Conservation (phyloP, 2,888 invertebrate genomes). For the Altica lythri region DNA sequence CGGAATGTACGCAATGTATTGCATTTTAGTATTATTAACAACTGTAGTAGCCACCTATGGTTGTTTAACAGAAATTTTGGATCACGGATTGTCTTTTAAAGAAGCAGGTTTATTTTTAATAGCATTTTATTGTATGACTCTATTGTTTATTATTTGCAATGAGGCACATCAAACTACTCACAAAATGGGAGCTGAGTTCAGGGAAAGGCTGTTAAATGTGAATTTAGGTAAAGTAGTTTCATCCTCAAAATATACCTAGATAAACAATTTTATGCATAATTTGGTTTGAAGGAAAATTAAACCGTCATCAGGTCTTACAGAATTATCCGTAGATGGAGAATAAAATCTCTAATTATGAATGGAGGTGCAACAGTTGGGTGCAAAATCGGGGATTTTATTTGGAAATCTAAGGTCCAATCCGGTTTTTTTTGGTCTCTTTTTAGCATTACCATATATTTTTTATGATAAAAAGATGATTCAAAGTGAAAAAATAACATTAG, state of each 20-base stretch:
- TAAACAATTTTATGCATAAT: background rate
- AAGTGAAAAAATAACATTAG: too few relatives aligned
- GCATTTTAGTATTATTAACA: slow-evolving; percentile 73
- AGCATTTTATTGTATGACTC: slow-evolving; percentile 71
- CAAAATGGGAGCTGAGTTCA: slow-evolving; percentile 62
- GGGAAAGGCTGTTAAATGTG: slow-evolving; percentile 68
- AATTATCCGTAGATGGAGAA: too few relatives aligned
- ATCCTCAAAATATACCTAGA: background rate
- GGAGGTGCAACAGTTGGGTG: too few relatives aligned
- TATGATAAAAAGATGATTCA: too few relatives aligned
- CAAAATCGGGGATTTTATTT: too few relatives aligned
- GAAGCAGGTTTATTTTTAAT: slow-evolving; percentile 74
- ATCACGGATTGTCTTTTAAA: slow-evolving; percentile 72
- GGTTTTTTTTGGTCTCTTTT: too few relatives aligned
- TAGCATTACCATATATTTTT: too few relatives aligned
- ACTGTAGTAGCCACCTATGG: slow-evolving; percentile 76
- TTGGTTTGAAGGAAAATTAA: background rate
- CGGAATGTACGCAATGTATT: slow-evolving; percentile 78
- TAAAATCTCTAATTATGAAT: too few relatives aligned
- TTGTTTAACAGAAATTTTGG: slow-evolving; percentile 71
- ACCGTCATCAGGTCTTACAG: too few relatives aligned
- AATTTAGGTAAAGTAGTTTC: slow-evolving; percentile 61
- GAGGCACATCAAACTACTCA: slow-evolving; percentile 65
- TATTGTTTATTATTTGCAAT: slow-evolving; percentile 74
- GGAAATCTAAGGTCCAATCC: too few relatives aligned